Evolutionary conservation across 2,797 vertebrate genomes (phyloP), one percentile per base, ranked within the genome.

Genomic region (Chlorospingus flavigularis): DNA sequence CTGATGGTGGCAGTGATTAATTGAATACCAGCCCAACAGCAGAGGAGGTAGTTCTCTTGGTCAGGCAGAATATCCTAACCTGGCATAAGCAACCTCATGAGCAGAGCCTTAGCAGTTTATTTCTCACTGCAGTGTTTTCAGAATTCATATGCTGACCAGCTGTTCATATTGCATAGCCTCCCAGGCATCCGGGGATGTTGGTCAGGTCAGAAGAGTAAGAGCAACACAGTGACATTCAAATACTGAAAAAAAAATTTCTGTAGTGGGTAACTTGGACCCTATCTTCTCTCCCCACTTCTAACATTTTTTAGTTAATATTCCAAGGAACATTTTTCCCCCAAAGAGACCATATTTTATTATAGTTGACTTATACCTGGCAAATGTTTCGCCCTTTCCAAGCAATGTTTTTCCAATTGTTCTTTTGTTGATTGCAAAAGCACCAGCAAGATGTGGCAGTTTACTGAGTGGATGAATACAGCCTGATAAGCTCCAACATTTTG

Each of bases 291-390:
- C 15, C 4, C 4, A 73, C 17, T 3, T 48, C 26, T 42, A 40
- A 37, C 3, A n/a, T 43, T 62, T 86, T 80, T 73, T 11, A 35
- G 4, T 13, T 70, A 35, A 70, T 81, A 47, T 92, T 72, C 35
- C 40, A 70, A 58, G 11, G 26, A 51, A 47, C 0, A 0, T 17
- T 54, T 88, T 85, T 35, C 7, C 16, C 24, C 2, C 11, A 54
- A 63, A 57, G 7, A 66, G 45, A 76, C 11, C 13, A 11, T 25
- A 68, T 61, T 61, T 88, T 85, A 19, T 48, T 76, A 20, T 28
- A 53, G 35, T 54, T 45, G 24, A 30, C 7, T 74, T 83, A 37
- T 4, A 50, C 17, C 48, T 45, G 26, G 19, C 57, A 81, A 74
- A 71, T 24, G 10, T 50, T 88, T 84, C 3, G 0, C 18, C 13